Evolutionary conservation across 2,888 invertebrate species (phyloP).

Genomic region (Geophilus truncorum): DNA sequence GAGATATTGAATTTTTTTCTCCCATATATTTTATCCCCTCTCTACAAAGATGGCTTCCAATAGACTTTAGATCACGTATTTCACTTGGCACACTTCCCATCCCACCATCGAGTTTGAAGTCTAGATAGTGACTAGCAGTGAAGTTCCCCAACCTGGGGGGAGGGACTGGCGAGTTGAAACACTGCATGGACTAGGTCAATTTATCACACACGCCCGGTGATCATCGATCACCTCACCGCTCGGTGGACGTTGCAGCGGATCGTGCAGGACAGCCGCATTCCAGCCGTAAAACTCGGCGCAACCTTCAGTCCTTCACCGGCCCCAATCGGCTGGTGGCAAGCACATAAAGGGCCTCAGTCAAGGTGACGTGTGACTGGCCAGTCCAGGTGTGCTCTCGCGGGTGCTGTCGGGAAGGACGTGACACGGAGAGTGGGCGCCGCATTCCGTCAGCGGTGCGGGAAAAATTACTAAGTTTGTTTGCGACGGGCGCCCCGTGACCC

Average conservation of each 20-base stretch:
- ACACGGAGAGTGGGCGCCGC: not conserved
- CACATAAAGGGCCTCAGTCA: not conserved
- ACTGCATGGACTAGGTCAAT: not conserved
- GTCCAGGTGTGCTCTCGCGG: not conserved
- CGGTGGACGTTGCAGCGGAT: too few species aligned
- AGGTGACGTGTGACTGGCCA: not conserved
- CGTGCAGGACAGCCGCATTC: not conserved
- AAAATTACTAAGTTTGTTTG: too few species aligned
- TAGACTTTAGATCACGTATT: not conserved
- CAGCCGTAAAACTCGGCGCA: not conserved
- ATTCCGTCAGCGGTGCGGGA: not conserved
- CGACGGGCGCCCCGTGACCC: too few species aligned
- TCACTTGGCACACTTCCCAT: slow-evolving; percentile 20
- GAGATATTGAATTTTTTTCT: not conserved
- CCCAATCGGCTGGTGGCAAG: not conserved
- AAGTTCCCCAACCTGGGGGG: too few species aligned
- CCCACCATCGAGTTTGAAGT: too few species aligned
- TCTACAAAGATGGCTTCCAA: too few species aligned
- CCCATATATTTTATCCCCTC: too few species aligned
- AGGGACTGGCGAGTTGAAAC: not conserved
- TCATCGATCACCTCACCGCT: not conserved
- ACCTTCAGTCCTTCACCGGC: not conserved
- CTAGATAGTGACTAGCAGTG: too few species aligned
- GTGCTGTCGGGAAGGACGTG: not conserved
- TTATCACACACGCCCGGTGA: slow-evolving; percentile 21